Evolutionary conservation across 2,113 vertebrate genomes (phyloP), one percentile per base, ranked within the genome.

Genomic region (Lontra canadensis): DNA sequence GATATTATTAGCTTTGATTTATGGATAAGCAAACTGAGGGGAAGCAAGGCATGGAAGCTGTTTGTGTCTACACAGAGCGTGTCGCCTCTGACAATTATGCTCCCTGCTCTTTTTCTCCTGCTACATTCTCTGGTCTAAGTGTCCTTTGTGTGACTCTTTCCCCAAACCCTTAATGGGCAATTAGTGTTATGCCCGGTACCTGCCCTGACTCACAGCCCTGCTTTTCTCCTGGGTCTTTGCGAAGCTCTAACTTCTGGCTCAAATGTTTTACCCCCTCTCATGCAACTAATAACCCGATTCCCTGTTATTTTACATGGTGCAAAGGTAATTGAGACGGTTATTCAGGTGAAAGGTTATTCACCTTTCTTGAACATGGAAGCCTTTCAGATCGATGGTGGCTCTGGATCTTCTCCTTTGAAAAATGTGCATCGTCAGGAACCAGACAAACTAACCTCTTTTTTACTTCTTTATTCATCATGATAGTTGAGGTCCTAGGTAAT

Each of bases 1-100:
- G 91, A 88, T 94, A 92, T 95, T 90, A 95, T 96, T 93, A 88
- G 93, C 93, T 97, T 96, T 96, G 80, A 87, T 88, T 94, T 96
- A 74, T 57, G 93, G 85, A 65, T 74, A 93, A 93, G 84, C 49
- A 15, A 81, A 69, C 63, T 4, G 23, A 8, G 63, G 74, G 31
- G 59, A 49, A 76, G 59, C 76, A 3, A 34, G 39, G 31, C 49
- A 63, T 80, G 74, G 63, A 49, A 49, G 84, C 25, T 23, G 55
- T 61, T 61, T n/a, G 85, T 18, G 39, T 96, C 87, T 71, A 49
- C 80, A 52, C 0, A 6, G 44, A 21, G 0, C 49, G 52, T 90
- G 90, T 96, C 61, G 20, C 81, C 76, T 76, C 86, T 49, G 74
- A 44, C 25, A 34, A 2, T 85, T 23, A 13, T 6, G n/a, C 23